A percentile compares a stretch with the other conserved stretches of the same genome.
phyloP scores from a whole-genome alignment of 2,888 invertebrate genomes.

The Macaria notata region DNA sequence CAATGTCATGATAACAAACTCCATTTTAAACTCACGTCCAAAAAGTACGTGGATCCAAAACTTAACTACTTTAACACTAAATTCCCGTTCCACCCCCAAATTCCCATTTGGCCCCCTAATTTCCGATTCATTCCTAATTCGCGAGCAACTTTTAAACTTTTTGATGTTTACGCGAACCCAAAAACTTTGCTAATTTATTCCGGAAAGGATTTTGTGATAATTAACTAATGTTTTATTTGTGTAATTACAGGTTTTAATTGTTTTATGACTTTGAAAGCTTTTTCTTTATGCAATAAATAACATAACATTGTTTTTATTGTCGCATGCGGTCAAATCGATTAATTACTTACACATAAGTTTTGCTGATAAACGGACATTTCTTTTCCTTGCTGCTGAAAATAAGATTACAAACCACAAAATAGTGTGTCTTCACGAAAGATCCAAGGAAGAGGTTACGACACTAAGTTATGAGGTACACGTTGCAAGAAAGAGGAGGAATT shows the following conservation, averaged over 20 bases:
- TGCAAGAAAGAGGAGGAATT: too few relatives aligned
- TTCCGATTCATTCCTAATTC: conserved; percentile 33
- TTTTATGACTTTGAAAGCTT: conserved; percentile 8
- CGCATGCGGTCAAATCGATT: too few relatives aligned
- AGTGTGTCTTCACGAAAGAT: too few relatives aligned
- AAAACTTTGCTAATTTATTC: conserved; percentile 70
- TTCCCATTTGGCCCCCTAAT: conserved; percentile 20
- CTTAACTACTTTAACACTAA: conserved; percentile 10
- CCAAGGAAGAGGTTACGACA: too few relatives aligned
- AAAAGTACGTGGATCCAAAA: conserved; percentile 3
- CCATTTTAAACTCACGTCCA: not conserved
- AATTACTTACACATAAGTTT: too few relatives aligned
- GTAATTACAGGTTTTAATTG: conserved; percentile 19
- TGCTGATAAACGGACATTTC: too few relatives aligned
- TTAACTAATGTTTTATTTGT: conserved; percentile 47
- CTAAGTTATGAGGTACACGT: too few relatives aligned
- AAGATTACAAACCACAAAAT: too few relatives aligned
- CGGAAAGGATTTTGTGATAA: conserved; percentile 35
- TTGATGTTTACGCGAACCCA: conserved; percentile 58
- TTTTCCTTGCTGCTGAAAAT: too few relatives aligned
- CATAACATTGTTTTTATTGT: too few relatives aligned
- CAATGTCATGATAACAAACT: too few relatives aligned
- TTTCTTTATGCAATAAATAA: too few relatives aligned
- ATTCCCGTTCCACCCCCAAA: conserved; percentile 8
- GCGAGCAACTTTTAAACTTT: conserved; percentile 51